phyloP scores from a whole-genome alignment of 1,140 invertebrate genomes.

The Nasonia giraulti region DNA sequence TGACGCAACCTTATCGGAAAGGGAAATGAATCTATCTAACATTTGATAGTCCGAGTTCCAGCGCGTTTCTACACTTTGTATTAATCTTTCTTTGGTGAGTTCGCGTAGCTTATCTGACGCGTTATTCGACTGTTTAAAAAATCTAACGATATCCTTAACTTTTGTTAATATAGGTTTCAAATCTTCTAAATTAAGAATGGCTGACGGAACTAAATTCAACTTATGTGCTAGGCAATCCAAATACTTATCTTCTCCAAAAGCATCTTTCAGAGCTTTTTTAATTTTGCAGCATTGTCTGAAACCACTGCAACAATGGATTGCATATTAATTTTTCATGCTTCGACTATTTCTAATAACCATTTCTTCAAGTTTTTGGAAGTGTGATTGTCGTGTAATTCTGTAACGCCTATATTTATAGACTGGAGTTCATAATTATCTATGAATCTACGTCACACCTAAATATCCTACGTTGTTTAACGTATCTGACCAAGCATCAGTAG shows the following conservation, averaged over 20 bases:
- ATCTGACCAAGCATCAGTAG: too few species aligned
- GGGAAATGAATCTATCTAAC: too few species aligned
- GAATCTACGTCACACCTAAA: slow-evolving; percentile 53
- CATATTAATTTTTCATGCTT: slow-evolving; percentile 57
- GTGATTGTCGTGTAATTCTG: slow-evolving; percentile 52
- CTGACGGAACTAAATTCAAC: slow-evolving; percentile 57
- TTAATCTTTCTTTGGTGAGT: too few species aligned
- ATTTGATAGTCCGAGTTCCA: too few species aligned
- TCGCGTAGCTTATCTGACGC: slow-evolving; percentile 10
- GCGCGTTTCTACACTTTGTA: too few species aligned
- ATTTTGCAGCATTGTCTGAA: slow-evolving; percentile 62
- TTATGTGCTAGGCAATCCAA: slow-evolving; percentile 62
- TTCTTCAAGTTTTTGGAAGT: slow-evolving; percentile 56
- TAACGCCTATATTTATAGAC: slow-evolving; percentile 53
- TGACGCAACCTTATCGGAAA: too few species aligned
- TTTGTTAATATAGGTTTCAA: background rate
- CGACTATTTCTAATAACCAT: slow-evolving; percentile 57
- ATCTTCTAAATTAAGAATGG: background rate
- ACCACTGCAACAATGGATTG: slow-evolving; percentile 61
- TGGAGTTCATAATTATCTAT: slow-evolving; percentile 41
- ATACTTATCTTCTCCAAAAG: slow-evolving; percentile 52
- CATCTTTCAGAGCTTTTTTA: slow-evolving; percentile 54
- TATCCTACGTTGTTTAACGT: too few species aligned
- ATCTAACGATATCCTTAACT: slow-evolving; percentile 4
- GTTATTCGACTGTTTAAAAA: slow-evolving; percentile 12